Evolutionary conservation across 2,888 invertebrate genomes (phyloP).

Genomic region (Brachyptera risi): DNA sequence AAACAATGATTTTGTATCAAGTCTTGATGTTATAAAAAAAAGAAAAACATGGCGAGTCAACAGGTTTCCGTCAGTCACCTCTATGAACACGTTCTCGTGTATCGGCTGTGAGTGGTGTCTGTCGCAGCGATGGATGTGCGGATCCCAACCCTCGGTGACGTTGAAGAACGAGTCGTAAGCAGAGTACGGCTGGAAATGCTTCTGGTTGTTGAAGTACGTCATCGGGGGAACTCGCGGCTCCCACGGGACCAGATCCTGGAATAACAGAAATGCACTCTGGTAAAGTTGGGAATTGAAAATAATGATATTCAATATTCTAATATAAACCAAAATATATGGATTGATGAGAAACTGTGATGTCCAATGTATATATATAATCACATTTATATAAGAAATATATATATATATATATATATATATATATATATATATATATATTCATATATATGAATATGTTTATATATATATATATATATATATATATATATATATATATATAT

Average conservation of each 20-base stretch:
- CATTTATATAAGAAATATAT: too few relatives aligned
- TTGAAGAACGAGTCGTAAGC: conserved; percentile 45
- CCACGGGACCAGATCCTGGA: conserved; percentile 9
- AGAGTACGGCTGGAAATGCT: conserved; percentile 32
- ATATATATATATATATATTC: too few relatives aligned
- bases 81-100: conserved; percentile 42
- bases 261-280: neutral
- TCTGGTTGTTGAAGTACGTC: conserved; percentile 43
- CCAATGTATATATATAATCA: too few relatives aligned
- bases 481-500: too few relatives aligned
- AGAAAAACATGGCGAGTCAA: too few relatives aligned
- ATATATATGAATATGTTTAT: too few relatives aligned
- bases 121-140: conserved; percentile 42
- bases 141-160: conserved; percentile 43
- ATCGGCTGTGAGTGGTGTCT: conserved; percentile 40
- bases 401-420: too few relatives aligned
- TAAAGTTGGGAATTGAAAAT: neutral
- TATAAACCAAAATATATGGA: neutral
- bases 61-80: conserved; percentile 37
- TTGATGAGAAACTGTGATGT: too few relatives aligned
- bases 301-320: neutral
- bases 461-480: too few relatives aligned
- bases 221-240: conserved; percentile 33
- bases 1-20: too few relatives aligned
- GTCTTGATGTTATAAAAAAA: too few relatives aligned